Evolutionary conservation across 2,888 invertebrate species (phyloP), one percentile per base, ranked within the genome.

Genomic region (Orchestes rusci): DNA sequence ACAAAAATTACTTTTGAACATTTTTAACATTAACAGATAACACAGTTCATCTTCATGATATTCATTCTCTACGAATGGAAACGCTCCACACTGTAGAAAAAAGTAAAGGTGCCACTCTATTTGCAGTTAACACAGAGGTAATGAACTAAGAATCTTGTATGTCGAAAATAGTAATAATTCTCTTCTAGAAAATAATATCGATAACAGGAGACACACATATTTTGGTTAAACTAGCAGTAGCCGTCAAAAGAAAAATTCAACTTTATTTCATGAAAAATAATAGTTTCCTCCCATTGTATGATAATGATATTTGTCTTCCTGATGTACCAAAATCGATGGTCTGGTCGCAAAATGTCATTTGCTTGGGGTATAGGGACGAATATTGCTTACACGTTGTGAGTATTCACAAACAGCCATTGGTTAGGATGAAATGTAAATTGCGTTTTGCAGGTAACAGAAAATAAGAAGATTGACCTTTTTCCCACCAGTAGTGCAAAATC

Each of bases 221-320:
- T 2, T 75, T 84, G 10, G 82, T 93, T n/a, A 76, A 88, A 32
- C 71, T 96, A 53, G 91, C 90, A 63, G 91, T 94, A 16, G 91
- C 85, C 16, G 90, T 94, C 0, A 82, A 86, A 62, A 75, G 87
- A 57, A 85, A 84, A 66, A 70, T 93, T 5, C 87, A 92, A 62
- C 69, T 95, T 12, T 95, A 85, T 67, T 89, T 84, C 62, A 93
- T 92, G 77, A 93, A 92, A 65, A 82, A 84, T 59, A 80, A 86
- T 59, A 78, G 81, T 55, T 91, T 93, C 60, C 74, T 82, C 50
- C 76, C 82, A 50, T 73, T 84, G 51, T 70, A 80, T 31, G 75
- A 79, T n/a, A n/a, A n/a, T 54, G 85, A 89, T 59, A 82, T 92
- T 52, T 79, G 77, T 41, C 70, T 91, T 31, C 80, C 80, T 27